Base-by-base conservation (phyloP, 2,113 vertebrate genomes). In the Oryzias celebensis region DNA sequence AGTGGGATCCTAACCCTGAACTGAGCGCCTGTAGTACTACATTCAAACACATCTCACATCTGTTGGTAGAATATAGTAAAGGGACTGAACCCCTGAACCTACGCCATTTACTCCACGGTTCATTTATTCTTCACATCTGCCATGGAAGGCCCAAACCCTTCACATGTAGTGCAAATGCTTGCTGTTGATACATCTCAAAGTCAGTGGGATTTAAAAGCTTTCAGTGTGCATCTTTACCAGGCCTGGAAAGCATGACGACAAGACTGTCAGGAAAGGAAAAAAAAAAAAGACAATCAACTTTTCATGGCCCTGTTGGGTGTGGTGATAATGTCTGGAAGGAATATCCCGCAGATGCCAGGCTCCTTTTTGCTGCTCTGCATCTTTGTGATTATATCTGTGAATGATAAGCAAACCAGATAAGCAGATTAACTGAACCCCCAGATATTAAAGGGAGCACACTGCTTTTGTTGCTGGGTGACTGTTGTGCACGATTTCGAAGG, bases 371-470 rank as follows among this genome's bases (percentile, higher is more conserved):
- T 65, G 69, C 55, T 68, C 60, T 57, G 68, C 23, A 24, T 82
- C 78, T 73, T 71, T 56, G 62, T 64, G 64, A 78, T 77, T 58
- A 69, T 22, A 56, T 41, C 44, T 58, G 55, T 58, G 45, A 57
- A 41, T 71, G 71, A 73, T 58, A 69, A 66, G 64, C 58, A 71
- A 73, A 85, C 79, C 68, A 75, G 77, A 79, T 82, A 79, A 85
- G 71, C 51, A 61, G 76, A 82, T 86, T 79, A 86, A 81, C 75
- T 5, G 62, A 53, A 73, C 48, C 46, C 54, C 52, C 52, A 44
- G 53, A 76, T 68, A 83, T 58, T 58, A 61, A 48, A 48, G n/a
- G 73, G 28, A 72, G 64, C 53, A 65, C 49, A 51, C 50, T 23
- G 17, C 43, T 60, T 44, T 62, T 68, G 45, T 42, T 72, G 18